These are phyloP conservation scores for Pectinophora gossypiella DNA, from an alignment of 1,140 invertebrate species.

Conservation along the genomic window DNA sequence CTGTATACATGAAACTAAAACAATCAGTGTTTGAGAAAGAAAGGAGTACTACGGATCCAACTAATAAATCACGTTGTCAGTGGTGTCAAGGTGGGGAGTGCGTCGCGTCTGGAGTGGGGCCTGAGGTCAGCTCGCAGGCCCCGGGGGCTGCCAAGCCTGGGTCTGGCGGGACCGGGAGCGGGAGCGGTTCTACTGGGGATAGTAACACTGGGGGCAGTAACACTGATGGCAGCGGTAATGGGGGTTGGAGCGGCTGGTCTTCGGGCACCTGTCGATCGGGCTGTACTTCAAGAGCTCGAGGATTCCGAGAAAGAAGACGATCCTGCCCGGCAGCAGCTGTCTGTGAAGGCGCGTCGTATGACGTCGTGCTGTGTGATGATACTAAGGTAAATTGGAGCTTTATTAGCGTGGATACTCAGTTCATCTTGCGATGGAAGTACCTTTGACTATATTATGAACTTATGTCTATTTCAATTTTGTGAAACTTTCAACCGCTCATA, in stretches of 20 bases:
- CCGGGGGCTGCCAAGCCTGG: not conserved
- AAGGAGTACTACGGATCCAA: not conserved
- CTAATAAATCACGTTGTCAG: slow-evolving; percentile 32
- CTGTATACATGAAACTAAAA: too few species aligned
- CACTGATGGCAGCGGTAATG: slow-evolving; percentile 37
- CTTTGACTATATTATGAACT: too few species aligned
- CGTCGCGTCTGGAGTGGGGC: slow-evolving; percentile 38
- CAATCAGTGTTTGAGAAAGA: too few species aligned
- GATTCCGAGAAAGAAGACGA: slow-evolving; percentile 74
- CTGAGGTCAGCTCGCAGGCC: not conserved
- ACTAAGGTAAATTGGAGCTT: slow-evolving; percentile 77
- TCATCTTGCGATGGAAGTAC: too few species aligned
- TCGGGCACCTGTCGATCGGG: slow-evolving; percentile 79
- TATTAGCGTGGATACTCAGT: too few species aligned
- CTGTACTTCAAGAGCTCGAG: slow-evolving; percentile 79
- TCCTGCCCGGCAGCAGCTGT: slow-evolving; percentile 75
- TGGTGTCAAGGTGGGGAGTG: slow-evolving; percentile 83
- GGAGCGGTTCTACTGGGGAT: slow-evolving; percentile 23
- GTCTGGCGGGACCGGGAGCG: slow-evolving; percentile 20
- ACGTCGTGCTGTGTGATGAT: slow-evolving; percentile 81
- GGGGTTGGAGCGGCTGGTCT: slow-evolving; percentile 80
- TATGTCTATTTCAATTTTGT: too few species aligned
- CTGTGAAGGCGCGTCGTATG: slow-evolving; percentile 79
- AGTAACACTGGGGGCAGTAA: not conserved
- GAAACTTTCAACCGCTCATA: too few species aligned